phyloP scores from a whole-genome alignment of 2,888 invertebrate species.

The Ligdia adustata region DNA sequence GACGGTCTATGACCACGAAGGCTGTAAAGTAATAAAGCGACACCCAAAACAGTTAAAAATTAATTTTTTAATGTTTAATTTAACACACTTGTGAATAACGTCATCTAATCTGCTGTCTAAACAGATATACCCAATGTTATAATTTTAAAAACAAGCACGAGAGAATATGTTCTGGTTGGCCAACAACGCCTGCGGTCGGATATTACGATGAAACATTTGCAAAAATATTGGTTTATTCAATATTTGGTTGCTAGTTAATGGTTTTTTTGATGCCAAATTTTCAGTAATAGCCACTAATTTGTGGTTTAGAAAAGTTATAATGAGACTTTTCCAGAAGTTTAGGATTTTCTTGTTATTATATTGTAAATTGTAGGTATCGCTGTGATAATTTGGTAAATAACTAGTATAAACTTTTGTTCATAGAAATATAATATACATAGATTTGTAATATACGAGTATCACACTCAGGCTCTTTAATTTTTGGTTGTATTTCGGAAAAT shows the following conservation, averaged over 20 bases:
- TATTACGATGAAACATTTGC: constrained; percentile 6
- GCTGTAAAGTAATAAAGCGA: no score
- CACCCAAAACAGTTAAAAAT: no score
- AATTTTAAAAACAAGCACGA: constrained; percentile 15
- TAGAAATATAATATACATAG: no score
- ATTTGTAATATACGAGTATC: no score
- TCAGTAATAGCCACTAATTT: constrained; percentile 5
- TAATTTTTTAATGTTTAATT: no score
- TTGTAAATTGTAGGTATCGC: no score
- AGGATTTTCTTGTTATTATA: no score
- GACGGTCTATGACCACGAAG: no score
- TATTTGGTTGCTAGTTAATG: constrained; percentile 2
- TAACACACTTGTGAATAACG: constrained; percentile 2
- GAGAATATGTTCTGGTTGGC: neutral
- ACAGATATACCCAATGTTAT: constrained; percentile 6
- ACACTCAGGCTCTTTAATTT: no score
- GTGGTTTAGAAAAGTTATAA: neutral
- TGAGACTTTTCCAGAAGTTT: neutral
- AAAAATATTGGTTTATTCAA: constrained; percentile 1
- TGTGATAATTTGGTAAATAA: no score
- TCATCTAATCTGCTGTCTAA: constrained; percentile 7
- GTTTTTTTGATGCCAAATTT: neutral
- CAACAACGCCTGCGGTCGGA: constrained; percentile 11
- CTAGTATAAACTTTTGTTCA: no score
- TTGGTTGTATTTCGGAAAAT: no score